Conservation (phyloP, 2,113 vertebrate species). For the Podarcis muralis region DNA sequence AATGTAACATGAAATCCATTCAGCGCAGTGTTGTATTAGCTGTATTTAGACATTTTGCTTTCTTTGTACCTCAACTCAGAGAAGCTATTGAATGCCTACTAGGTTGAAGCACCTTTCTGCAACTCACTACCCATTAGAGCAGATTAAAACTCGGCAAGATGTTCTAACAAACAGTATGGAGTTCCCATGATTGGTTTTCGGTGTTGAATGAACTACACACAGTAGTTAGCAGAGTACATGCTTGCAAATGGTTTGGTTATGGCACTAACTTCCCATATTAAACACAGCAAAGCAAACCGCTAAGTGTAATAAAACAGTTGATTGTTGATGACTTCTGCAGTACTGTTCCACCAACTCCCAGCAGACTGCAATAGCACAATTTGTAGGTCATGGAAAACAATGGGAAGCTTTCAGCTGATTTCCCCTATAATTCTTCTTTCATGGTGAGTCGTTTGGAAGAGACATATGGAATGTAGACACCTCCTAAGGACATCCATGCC, state of each 20-base stretch:
- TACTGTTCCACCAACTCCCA: background rate
- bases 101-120: background rate
- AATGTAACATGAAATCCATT: constrained; percentile 41
- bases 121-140: background rate
- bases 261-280: constrained; percentile 4
- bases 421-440: background rate
- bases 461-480: background rate
- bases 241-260: constrained; percentile 15
- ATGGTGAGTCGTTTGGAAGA: background rate
- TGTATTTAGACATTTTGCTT: constrained; percentile 11
- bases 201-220: constrained; percentile 36
- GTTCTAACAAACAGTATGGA: constrained; percentile 2
- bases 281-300: constrained; percentile 27
- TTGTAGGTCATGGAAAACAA: background rate
- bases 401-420: background rate
- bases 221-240: constrained; percentile 12
- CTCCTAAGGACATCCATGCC: background rate
- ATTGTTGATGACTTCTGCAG: background rate
- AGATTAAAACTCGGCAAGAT: constrained; percentile 19
- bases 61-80: constrained; percentile 37
- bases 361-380: background rate
- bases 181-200: constrained; percentile 41
- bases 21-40: constrained; percentile 27
- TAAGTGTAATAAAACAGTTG: background rate
- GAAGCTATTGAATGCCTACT: constrained; percentile 20